Percentiles rank a stretch among this genome's conserved stretches.
Evolutionary conservation across 2,888 invertebrate species (phyloP).

Genomic region (Autographa pulchrina): DNA sequence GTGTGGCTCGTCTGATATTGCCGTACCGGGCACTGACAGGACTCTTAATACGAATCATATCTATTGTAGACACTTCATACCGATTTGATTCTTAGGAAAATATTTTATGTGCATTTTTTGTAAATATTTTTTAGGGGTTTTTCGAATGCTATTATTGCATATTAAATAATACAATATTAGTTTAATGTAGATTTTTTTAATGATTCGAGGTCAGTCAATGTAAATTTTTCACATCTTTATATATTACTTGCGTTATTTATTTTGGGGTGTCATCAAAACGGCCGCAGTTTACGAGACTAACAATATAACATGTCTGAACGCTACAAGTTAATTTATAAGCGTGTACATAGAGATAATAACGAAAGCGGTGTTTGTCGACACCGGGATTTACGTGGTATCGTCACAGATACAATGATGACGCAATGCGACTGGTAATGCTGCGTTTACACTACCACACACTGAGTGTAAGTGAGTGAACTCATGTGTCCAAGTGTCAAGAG

Average conservation of each 20-base stretch:
- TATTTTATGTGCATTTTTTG: neutral
- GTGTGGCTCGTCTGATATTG: constrained; percentile 23
- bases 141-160: neutral
- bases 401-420: constrained; percentile 63
- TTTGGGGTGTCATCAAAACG: constrained; percentile 31
- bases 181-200: neutral
- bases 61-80: neutral
- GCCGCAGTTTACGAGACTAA: constrained; percentile 26
- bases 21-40: constrained; percentile 14
- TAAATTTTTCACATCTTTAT: constrained; percentile 31
- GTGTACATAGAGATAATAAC: constrained; percentile 48
- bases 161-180: neutral
- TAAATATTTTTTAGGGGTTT: neutral
- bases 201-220: constrained; percentile 14
- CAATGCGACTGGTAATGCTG: constrained; percentile 46
- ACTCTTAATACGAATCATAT: neutral
- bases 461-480: neutral
- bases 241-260: constrained; percentile 48
- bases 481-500: neutral
- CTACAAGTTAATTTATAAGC: constrained; percentile 47
- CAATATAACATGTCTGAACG: constrained; percentile 33
- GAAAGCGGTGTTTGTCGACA: constrained; percentile 47
- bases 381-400: constrained; percentile 56
- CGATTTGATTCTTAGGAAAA: neutral
- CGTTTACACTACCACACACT: neutral